Conservation (phyloP, 2,888 invertebrate species). For the Andrena trimmerana region DNA sequence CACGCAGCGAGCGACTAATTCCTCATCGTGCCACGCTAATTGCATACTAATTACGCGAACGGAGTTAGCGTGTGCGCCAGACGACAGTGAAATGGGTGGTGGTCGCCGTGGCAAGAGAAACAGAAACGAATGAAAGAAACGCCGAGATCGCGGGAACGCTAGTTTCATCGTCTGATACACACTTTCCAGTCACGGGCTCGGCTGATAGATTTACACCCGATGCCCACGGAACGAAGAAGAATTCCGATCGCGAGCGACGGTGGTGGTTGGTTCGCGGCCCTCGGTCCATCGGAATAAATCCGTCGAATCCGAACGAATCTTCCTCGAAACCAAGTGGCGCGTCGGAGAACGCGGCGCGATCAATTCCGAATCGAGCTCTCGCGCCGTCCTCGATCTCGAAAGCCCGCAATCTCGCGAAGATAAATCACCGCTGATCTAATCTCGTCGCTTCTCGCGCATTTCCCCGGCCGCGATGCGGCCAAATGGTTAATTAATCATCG, state of each 20-base stretch:
- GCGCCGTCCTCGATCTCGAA: neutral
- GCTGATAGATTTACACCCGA: neutral
- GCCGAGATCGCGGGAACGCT: neutral
- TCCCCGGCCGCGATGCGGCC: neutral
- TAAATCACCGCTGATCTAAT: neutral
- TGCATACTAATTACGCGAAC: slow-evolving; percentile 25
- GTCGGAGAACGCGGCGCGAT: neutral
- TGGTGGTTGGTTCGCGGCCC: slow-evolving; percentile 15
- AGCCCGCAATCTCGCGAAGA: neutral
- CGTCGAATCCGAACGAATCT: neutral
- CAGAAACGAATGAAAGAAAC: neutral
- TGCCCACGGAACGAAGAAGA: neutral
- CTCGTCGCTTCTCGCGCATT: neutral
- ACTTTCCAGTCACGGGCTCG: neutral
- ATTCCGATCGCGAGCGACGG: slow-evolving; percentile 16
- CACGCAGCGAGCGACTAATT: slow-evolving; percentile 25
- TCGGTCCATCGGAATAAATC: neutral
- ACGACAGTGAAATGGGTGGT: slow-evolving; percentile 39
- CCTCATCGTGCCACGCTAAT: slow-evolving; percentile 42
- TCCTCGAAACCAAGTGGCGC: slow-evolving; percentile 22
- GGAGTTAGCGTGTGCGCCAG: slow-evolving; percentile 7
- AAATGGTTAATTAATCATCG: neutral
- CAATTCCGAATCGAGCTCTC: neutral
- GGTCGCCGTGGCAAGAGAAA: slow-evolving; percentile 30
- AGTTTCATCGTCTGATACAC: neutral